Evolutionary conservation across 2,888 invertebrate genomes (phyloP), one percentile per base, ranked within the genome.

Genomic region (Phengaris alcon): DNA sequence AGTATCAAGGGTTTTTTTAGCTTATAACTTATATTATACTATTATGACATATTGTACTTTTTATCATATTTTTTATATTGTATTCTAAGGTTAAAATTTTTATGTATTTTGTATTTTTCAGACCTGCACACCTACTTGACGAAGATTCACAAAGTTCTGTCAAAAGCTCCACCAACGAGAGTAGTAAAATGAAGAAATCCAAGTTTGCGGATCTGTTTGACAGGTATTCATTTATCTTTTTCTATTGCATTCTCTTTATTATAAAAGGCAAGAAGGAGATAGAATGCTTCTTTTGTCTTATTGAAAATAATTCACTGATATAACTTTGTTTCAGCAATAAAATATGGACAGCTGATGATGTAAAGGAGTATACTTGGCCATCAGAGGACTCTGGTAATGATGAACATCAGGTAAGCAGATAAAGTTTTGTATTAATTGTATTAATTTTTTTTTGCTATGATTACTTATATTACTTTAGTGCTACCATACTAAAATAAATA

Each of bases 311-410:
- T n/a, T 22, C 12, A 52, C 22, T 55, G 13, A 77, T 74, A 51
- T 2, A 13, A 35, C 22, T 69, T 74, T 22, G 12, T 76, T 79
- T 13, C 86, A 93, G 93, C 83, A 92, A 88, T 82, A 94, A 94
- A 83, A 93, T 94, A 72, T 96, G 96, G 85, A 96, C 97, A 35
- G 98, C 98, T 15, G 97, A 97, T 75, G 97, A 97, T 86, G 95
- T 99, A 75, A 97, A 97, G 77, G 99, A 99, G 87, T 99, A 99
- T 86, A 97, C 96, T 83, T 99, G 99, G 99, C 97, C 97, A 7
- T 94, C 95, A 52, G 95, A 92, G 84, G 90, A 88, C 52, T 85
- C 81, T 73, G 80, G 84, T 59, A 85, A 86, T 78, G 84, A 80
- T n/a, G 88, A 90, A 76, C 85, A 84, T 74, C 91, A 90, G 88